phyloP scores from a whole-genome alignment of 2,113 vertebrate genomes.

The Oryctolagus cuniculus region mOryCun1.1 NC_091433.1:199945001-199945500 shows the following conservation, averaged over 20 bases:
- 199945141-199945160: background rate
- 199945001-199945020: background rate
- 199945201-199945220: background rate
- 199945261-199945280: fast-evolving
- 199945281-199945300: fast-evolving
- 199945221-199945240: too few species aligned
- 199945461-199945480: background rate
- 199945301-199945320: fast-evolving
- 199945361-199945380: background rate
- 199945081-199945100: background rate
- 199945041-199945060: background rate
- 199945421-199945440: background rate
- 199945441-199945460: background rate
- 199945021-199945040: background rate
- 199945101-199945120: background rate
- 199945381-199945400: fast-evolving
- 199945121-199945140: background rate
- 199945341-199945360: background rate
- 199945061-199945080: background rate
- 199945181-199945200: background rate
- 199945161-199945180: background rate
- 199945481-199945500: background rate
- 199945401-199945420: background rate
- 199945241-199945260: background rate
- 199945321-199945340: too few species aligned